Evolutionary conservation across 1,140 invertebrate species (phyloP).

Genomic region (honey bee (Apis mellifera)): Amel_HAv3.1 CM009941.2:8722501-8723000

Average conservation of each 20-base stretch:
- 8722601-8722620: too few relatives aligned
- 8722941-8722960: constrained; percentile 35
- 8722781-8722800: constrained; percentile 29
- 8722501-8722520: too few relatives aligned
- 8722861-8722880: constrained; percentile 22
- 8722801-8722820: background rate
- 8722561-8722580: too few relatives aligned
- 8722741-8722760: constrained; percentile 14
- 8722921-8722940: constrained; percentile 54
- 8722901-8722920: constrained; percentile 20
- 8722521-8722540: too few relatives aligned
- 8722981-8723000: background rate
- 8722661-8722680: background rate
- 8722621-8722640: too few relatives aligned
- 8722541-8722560: too few relatives aligned
- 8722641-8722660: too few relatives aligned
- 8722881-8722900: constrained; percentile 44
- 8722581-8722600: too few relatives aligned
- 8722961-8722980: background rate
- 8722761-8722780: constrained; percentile 60
- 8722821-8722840: background rate
- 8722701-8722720: background rate
- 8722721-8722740: constrained; percentile 37
- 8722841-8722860: background rate
- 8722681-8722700: background rate